Evolutionary conservation across 2,888 invertebrate genomes (phyloP).

Genomic region (Caenorhabditis panamensis): DNA sequence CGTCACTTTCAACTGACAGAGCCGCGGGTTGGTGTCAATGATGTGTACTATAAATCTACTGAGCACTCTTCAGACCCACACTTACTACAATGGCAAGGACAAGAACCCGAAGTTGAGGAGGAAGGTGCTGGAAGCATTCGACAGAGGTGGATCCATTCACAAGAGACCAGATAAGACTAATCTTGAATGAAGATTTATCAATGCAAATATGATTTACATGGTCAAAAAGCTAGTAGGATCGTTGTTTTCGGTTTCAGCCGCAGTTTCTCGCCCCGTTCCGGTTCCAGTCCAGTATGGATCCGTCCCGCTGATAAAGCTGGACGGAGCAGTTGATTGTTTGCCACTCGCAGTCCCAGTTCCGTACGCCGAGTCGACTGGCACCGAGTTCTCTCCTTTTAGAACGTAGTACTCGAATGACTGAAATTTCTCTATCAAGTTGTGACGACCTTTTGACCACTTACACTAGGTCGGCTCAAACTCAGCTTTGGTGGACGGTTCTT

Average conservation of each 20-base stretch:
- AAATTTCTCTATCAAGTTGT: not conserved
- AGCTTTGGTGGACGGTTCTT: slow-evolving; percentile 16
- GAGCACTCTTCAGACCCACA: slow-evolving; percentile 8
- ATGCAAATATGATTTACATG: slow-evolving; percentile 13
- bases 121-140: slow-evolving; percentile 33
- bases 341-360: not conserved
- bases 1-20: slow-evolving; percentile 30
- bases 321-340: not conserved
- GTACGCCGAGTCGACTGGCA: not conserved
- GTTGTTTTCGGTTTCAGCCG: not conserved
- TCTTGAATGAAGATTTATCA: not conserved
- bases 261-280: slow-evolving; percentile 4
- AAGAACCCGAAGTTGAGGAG: slow-evolving; percentile 23
- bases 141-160: slow-evolving; percentile 26
- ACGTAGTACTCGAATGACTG: slow-evolving; percentile 37
- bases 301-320: no score
- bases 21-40: slow-evolving; percentile 30
- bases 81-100: slow-evolving; percentile 30
- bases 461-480: slow-evolving; percentile 35
- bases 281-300: not conserved
- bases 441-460: not conserved
- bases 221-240: not conserved
- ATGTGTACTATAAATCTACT: no score
- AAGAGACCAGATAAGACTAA: slow-evolving; percentile 13
- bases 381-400: slow-evolving; percentile 30